phyloP scores from a whole-genome alignment of 37 sponge, comb jelly and placozoan genomes.

The Mnemiopsis leidyi region DNA sequence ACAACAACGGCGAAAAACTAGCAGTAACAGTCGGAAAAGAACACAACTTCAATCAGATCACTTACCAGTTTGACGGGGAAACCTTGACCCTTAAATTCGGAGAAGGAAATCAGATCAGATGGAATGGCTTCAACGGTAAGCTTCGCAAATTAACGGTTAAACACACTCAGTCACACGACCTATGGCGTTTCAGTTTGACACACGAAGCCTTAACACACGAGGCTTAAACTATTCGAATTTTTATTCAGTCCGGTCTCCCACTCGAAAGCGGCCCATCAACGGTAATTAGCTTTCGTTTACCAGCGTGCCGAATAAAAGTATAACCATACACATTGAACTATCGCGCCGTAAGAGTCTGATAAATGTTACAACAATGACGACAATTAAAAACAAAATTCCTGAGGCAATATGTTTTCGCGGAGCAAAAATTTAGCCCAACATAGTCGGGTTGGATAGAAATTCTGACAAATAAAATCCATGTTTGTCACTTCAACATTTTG shows the following conservation, averaged over 20 bases:
- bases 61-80: neutral
- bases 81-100: neutral
- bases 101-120: neutral
- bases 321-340: too few species aligned
- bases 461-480: too few species aligned
- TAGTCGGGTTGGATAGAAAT: too few species aligned
- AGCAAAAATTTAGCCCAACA: too few species aligned
- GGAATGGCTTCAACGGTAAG: conserved; percentile 55
- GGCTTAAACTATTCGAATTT: neutral
- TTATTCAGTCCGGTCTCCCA: neutral
- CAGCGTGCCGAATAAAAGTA: neutral
- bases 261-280: neutral
- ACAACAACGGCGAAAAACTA: conserved; percentile 40
- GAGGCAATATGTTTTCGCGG: too few species aligned
- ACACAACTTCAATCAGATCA: neutral
- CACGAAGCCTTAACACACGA: too few species aligned
- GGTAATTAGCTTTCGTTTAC: too few species aligned
- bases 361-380: too few species aligned
- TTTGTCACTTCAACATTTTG: too few species aligned
- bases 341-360: too few species aligned
- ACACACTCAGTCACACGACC: neutral
- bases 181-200: neutral
- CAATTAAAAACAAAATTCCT: too few species aligned
- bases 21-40: neutral
- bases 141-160: neutral